phyloP scores from a whole-genome alignment of 2,888 invertebrate genomes.

The Drosophila aldrichi region DNA sequence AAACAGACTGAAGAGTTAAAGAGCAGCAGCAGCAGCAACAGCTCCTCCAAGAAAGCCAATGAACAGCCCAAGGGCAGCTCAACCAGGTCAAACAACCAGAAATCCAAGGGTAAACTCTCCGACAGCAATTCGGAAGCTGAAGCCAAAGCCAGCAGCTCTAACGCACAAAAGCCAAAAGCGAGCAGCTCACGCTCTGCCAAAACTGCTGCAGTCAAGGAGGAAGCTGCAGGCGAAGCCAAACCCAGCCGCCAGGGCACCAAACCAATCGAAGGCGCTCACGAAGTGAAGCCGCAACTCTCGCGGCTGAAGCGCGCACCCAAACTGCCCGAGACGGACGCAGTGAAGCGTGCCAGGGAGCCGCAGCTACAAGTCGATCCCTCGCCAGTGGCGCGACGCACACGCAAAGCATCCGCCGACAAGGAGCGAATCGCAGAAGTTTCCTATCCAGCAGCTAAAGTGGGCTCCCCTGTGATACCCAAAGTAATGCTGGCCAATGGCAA shows the following conservation, averaged over 20 bases:
- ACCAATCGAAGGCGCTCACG: too few species aligned
- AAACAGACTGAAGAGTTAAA: conserved; percentile 4
- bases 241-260: neutral
- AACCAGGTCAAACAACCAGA: neutral
- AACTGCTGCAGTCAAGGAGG: neutral
- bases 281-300: conserved; percentile 35
- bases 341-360: conserved; percentile 46
- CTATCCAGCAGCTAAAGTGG: conserved; percentile 49
- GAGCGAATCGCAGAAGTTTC: neutral
- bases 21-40: conserved; percentile 1
- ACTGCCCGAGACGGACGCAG: neutral
- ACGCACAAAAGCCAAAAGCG: neutral
- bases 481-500: conserved; percentile 59
- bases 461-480: conserved; percentile 71
- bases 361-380: conserved; percentile 8
- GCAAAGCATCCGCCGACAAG: conserved; percentile 42
- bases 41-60: conserved; percentile 5
- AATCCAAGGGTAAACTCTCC: neutral
- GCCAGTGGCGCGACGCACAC: conserved; percentile 71
- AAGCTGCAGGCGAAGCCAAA: neutral
- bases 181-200: neutral
- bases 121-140: neutral
- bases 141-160: conserved; percentile 3
- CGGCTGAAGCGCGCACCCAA: conserved; percentile 44
- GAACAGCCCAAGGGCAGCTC: neutral